Evolutionary conservation across 2,888 invertebrate genomes (phyloP).

Genomic region (Glaucopsyche alexis): DNA sequence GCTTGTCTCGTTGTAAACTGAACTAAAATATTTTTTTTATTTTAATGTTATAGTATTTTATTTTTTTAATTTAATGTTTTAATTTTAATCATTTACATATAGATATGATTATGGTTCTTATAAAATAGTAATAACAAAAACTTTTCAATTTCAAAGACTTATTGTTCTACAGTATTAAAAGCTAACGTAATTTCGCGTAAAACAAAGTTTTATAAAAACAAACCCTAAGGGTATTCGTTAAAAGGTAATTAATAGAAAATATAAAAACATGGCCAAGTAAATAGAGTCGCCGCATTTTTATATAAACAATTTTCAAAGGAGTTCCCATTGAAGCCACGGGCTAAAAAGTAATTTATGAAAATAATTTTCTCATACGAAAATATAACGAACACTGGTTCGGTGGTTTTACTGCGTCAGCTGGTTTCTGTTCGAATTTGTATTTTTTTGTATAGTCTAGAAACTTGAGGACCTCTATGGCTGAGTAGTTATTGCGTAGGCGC

Average conservation of each 20-base stretch:
- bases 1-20: no score
- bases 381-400: neutral
- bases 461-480: no score
- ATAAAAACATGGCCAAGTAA: conserved; percentile 9
- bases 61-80: no score
- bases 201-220: conserved; percentile 9
- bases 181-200: neutral
- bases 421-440: neutral
- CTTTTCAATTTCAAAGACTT: neutral
- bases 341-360: conserved; percentile 27
- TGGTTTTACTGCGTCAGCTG: neutral
- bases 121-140: neutral
- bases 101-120: no score
- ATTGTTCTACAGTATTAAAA: neutral
- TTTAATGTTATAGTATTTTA: no score
- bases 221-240: conserved; percentile 2
- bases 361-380: conserved; percentile 21
- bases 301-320: conserved; percentile 25
- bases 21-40: no score
- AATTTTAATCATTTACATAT: no score
- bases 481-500: no score
- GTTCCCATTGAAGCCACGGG: conserved; percentile 18
- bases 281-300: conserved; percentile 20
- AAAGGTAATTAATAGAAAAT: conserved; percentile 25
- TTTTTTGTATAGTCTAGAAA: neutral